phyloP scores from a whole-genome alignment of 2,797 vertebrate species.

The Fistularia commersonii region DNA sequence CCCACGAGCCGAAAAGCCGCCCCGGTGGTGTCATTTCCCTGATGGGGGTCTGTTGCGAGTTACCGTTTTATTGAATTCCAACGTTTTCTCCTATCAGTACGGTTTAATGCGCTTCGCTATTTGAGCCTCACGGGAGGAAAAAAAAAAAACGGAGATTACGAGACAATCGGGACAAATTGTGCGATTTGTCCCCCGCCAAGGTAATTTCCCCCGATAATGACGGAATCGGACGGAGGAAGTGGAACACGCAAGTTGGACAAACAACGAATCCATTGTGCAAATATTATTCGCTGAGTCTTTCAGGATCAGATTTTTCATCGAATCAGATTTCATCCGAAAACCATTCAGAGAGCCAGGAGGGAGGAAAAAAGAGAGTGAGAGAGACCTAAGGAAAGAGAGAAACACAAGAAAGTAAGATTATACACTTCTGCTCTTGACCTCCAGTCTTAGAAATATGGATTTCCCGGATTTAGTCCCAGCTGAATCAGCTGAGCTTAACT shows the following conservation, averaged over 20 bases:
- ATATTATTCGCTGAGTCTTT: slow-evolving; percentile 9
- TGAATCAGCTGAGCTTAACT: background rate
- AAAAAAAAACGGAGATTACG: background rate
- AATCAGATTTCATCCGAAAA: slow-evolving; percentile 23
- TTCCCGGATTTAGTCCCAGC: slow-evolving; percentile 7
- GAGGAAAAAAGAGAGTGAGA: slow-evolving; percentile 2
- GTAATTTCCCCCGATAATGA: slow-evolving; percentile 22
- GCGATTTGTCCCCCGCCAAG: slow-evolving; percentile 6
- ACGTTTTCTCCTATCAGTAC: too few relatives aligned
- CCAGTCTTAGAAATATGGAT: slow-evolving; percentile 15
- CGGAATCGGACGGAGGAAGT: slow-evolving; percentile 3
- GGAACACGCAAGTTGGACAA: slow-evolving; percentile 15
- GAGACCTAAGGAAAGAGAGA: background rate
- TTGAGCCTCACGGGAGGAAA: too few relatives aligned
- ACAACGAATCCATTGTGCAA: slow-evolving; percentile 12
- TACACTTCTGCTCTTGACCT: slow-evolving; percentile 27
- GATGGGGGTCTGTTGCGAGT: too few relatives aligned
- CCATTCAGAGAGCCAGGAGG: too few relatives aligned
- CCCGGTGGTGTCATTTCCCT: too few relatives aligned
- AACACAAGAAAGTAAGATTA: slow-evolving; percentile 22
- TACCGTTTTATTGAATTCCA: too few relatives aligned
- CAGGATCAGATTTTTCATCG: slow-evolving; percentile 11
- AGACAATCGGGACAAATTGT: slow-evolving; percentile 8
- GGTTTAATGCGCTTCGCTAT: too few relatives aligned
- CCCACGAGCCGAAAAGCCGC: too few relatives aligned